Base-by-base conservation (phyloP, 2,888 invertebrate species). In the Drosophila lacicola region DNA sequence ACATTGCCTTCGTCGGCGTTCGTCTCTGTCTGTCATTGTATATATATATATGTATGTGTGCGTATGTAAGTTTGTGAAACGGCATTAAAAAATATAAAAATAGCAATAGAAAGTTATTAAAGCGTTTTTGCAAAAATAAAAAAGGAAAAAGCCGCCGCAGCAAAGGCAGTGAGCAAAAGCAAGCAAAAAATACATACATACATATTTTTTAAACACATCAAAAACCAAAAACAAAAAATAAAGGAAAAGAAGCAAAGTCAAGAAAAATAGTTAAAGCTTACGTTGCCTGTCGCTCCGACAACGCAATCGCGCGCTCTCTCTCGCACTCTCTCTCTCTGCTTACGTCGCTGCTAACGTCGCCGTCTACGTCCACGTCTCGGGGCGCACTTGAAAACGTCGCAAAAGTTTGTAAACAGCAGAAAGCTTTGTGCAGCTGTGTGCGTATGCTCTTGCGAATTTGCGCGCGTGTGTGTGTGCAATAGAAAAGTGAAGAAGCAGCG, bases 101-200 rank as follows among this genome's bases (percentile, higher is more conserved):
- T 88, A 83, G 86, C 86, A 88, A 88, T 89, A 89, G 88, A 83
- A 83, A 83, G 90, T 89, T 83, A 88, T 88, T 89, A 85, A 83
- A 88, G 70, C 75, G 54, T 54, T 82, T 80, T 75, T 75, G 73
- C 82, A 41, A 76, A 70, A 78, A 76, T 65, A 57, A 49, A 70
- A 80, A 75, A 70, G 71, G 49, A 63, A 47, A 70, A 73, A 73
- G 49, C 68, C 36, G 54, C 63, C 42, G 63, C 69, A 67, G 53
- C 63, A 64, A 6, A 29, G 37, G 65, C 63, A 66, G 63, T 67
- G 62, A 60, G 56, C 67, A 67, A 78, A 77, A 46, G 51, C 71
- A 66, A 62, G 65, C 57, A 55, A 80, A 60, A 57, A 54, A 44
- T 17, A 17, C 17, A 17, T 51, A 69, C 70, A 78, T 67, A 66